Conservation (phyloP, 2,888 invertebrate genomes). For the Pristionchus exspectatus region DNA sequence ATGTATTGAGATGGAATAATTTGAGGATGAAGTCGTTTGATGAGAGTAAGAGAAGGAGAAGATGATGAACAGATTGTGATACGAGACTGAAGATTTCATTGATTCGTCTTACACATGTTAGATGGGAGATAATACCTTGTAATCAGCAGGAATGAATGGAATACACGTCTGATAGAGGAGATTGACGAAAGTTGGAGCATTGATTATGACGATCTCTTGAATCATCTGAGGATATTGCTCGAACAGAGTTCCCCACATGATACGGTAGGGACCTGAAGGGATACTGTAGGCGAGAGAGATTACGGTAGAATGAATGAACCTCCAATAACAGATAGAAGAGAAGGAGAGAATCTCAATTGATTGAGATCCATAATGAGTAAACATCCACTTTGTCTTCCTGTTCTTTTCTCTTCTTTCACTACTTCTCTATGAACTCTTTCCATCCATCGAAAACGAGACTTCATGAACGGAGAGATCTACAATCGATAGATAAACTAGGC, state of each 20-base stretch:
- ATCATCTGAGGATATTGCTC: conserved; percentile 77
- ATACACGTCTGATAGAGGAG: conserved; percentile 74
- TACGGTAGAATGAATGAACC: conserved; percentile 59
- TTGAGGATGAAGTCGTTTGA: not conserved
- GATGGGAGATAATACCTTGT: conserved; percentile 54
- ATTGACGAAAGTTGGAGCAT: conserved; percentile 76
- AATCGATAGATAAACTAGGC: conserved; percentile 34
- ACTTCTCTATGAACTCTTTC: conserved; percentile 70
- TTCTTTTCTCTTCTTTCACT: conserved; percentile 64
- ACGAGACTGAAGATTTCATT: conserved; percentile 57
- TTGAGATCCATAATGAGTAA: conserved; percentile 74
- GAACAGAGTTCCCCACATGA: conserved; percentile 78
- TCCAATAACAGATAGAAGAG: conserved; percentile 73
- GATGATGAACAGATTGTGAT: conserved; percentile 63
- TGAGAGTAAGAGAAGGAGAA: conserved; percentile 13
- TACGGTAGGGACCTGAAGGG: conserved; percentile 73
- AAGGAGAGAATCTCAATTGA: conserved; percentile 71
- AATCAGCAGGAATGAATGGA: conserved; percentile 75
- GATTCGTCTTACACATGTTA: no score
- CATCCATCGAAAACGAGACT: conserved; percentile 75
- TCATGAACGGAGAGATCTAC: conserved; percentile 73
- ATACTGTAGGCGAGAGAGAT: not conserved
- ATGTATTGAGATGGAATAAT: conserved; percentile 27
- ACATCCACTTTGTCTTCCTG: conserved; percentile 68
- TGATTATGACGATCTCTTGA: conserved; percentile 73